phyloP scores from a whole-genome alignment of 2,888 invertebrate species.

The Pristionchus japonicus region DNA sequence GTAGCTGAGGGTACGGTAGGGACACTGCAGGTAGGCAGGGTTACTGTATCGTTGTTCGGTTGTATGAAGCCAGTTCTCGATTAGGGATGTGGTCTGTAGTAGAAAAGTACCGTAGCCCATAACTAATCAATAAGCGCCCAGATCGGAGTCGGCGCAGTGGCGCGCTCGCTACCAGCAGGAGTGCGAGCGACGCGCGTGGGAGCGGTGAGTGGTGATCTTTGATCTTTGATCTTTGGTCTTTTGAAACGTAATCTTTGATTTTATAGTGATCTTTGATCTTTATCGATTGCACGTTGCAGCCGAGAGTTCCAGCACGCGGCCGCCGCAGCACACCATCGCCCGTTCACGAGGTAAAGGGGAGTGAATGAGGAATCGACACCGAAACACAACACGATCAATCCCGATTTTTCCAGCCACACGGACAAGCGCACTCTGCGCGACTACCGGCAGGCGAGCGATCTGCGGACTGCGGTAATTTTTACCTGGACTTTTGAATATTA shows the following conservation, averaged over 20 bases:
- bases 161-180: neutral
- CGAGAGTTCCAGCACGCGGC: neutral
- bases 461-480: no score
- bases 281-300: neutral
- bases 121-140: neutral
- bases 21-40: neutral
- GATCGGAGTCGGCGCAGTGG: neutral
- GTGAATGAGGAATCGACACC: no score
- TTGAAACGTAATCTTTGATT: no score
- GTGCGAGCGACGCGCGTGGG: neutral
- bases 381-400: no score
- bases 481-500: no score
- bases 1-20: neutral
- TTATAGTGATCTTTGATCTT: neutral
- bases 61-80: no score
- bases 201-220: neutral
- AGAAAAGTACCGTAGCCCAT: neutral
- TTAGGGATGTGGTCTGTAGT: neutral
- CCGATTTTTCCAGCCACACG: no score
- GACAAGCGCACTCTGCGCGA: no score
- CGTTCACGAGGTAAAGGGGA: neutral
- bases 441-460: no score
- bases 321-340: neutral
- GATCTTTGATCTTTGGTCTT: neutral
- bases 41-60: no score